Conservation (phyloP, 2,113 vertebrate genomes). For the Hippocampus abdominalis region DNA sequence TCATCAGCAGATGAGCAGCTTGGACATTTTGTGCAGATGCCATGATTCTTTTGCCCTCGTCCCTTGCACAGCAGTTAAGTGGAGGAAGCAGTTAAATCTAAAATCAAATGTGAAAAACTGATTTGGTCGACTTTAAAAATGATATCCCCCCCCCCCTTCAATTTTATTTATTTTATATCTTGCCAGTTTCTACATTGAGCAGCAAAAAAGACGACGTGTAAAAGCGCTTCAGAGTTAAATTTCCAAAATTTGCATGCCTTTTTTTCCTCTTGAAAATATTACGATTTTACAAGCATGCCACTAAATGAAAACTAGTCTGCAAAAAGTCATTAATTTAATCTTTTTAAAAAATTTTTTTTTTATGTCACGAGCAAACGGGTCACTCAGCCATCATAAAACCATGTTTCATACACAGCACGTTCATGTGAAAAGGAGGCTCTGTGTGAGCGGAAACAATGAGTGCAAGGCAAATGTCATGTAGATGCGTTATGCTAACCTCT, state of each 20-base stretch:
- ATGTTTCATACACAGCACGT: conserved; percentile 16
- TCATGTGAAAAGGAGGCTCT: conserved; percentile 26
- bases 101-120: not conserved
- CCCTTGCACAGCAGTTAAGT: not conserved
- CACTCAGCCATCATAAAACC: conserved; percentile 7
- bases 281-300: too few species aligned
- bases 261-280: too few species aligned
- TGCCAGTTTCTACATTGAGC: too few species aligned
- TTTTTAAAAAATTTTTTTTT: not conserved
- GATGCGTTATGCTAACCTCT: conserved; percentile 59
- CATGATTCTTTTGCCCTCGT: conserved; percentile 6
- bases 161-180: too few species aligned
- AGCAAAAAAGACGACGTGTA: too few species aligned
- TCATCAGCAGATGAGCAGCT: conserved; percentile 26
- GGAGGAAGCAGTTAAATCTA: not conserved
- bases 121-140: too few species aligned
- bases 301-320: not conserved
- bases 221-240: too few species aligned
- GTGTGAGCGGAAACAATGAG: conserved; percentile 50
- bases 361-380: not conserved
- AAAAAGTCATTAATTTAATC: not conserved
- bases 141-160: too few species aligned
- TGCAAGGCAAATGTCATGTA: conserved; percentile 52
- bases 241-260: too few species aligned
- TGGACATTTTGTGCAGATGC: conserved; percentile 17